Base-by-base conservation (phyloP, 1,140 invertebrate species). In the Solenopsis fugax region DNA sequence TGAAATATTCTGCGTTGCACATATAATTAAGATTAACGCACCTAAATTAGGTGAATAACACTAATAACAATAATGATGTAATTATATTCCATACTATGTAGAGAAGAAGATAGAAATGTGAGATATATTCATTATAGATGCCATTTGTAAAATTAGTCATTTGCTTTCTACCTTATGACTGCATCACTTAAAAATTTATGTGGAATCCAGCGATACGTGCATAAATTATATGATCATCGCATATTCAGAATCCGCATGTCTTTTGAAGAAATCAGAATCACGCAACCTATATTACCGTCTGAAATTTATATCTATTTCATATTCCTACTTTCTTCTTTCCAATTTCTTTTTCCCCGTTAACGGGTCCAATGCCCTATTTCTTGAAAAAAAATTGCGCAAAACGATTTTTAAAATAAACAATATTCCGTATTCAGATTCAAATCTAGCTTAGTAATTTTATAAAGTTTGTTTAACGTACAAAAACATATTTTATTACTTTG, bases 301-400 rank as follows among this genome's bases (percentile, higher is more conserved):
- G 3, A 69, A 29, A 69, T 69, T 69, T 76, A 58, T 50, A 29
- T 77, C 37, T 4, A 41, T 69, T 48, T 69, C 41, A 24, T 54
- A 73, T 56, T 56, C 12, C 13, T 58, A 41, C 41, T 62, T 77
- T 45, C 58, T 48, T 29, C 29, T 64, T 18, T 41, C 16, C 21
- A 73, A 13, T 7, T 41, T 41, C 0, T 41, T 64, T 45, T 64
- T 13, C 48, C 2, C 48, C 2, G 12, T 48, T 50, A 78, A 78
- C 16, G 12, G 1, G 18, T 4, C 10, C 10, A 37, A 10, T 34
- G 9, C 37, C 2, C 10, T 1, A 56, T 16, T 10, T 37, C n/a
- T 56, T 52, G 29, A 73, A 18, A 56, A 0, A 76, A 62, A 58
- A 77, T 24, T 29, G 16, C n/a, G 18, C 0, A 41, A 6, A 60